Percentiles rank a stretch among this genome's conserved stretches.
Evolutionary conservation across 2,888 invertebrate genomes (phyloP).

Genomic region (Phengaris alcon): DNA sequence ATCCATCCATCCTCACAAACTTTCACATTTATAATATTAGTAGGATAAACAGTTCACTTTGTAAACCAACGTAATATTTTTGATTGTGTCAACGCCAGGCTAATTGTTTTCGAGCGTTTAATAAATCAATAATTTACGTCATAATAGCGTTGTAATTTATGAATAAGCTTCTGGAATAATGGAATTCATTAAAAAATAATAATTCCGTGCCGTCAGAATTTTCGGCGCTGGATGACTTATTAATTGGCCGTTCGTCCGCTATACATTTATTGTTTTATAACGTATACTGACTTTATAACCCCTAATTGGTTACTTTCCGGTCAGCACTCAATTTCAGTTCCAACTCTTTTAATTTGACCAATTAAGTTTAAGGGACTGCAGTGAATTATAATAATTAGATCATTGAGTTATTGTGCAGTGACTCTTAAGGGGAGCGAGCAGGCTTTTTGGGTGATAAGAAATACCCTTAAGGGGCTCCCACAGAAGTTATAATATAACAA

Average conservation of each 20-base stretch:
- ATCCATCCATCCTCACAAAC: too few relatives aligned
- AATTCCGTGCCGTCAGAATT: slow-evolving; percentile 35
- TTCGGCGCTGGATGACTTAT: slow-evolving; percentile 53
- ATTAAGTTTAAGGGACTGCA: background rate
- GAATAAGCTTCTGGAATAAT: slow-evolving; percentile 7
- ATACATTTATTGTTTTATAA: slow-evolving; percentile 77
- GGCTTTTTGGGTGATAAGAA: background rate
- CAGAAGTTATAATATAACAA: background rate
- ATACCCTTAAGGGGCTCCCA: background rate
- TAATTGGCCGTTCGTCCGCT: slow-evolving; percentile 66
- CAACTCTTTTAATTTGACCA: slow-evolving; percentile 18
- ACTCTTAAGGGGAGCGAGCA: slow-evolving; percentile 5
- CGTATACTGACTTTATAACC: slow-evolving; percentile 71
- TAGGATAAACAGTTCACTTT: background rate
- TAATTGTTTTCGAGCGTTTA: background rate
- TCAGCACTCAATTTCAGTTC: slow-evolving; percentile 63
- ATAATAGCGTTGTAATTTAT: slow-evolving; percentile 22
- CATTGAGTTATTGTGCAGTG: slow-evolving; percentile 6
- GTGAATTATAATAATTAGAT: slow-evolving; percentile 22
- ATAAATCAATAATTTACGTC: slow-evolving; percentile 11
- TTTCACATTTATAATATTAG: too few relatives aligned
- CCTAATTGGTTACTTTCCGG: slow-evolving; percentile 74
- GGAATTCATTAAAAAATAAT: slow-evolving; percentile 33
- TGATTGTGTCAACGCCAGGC: background rate
- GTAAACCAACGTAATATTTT: background rate